A percentile compares a stretch with the other conserved stretches of the same genome.
Evolutionary conservation across 2,797 vertebrate species (phyloP).

Genomic region (Pantherophis vulpinus): DNA sequence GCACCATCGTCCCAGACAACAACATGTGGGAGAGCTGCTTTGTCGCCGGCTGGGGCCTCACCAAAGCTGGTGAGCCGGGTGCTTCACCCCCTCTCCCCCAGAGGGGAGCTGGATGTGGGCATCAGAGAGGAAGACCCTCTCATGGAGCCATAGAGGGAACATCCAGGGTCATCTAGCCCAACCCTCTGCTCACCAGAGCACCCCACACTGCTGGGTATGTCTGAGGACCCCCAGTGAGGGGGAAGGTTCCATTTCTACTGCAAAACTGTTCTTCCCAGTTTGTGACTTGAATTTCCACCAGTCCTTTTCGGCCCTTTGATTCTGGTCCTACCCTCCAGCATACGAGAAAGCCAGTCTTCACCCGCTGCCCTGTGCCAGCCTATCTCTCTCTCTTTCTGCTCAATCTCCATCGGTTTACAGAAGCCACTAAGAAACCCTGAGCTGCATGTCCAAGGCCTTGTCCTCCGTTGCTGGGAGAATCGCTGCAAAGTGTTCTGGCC

Average conservation of each 20-base stretch:
- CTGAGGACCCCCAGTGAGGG: neutral
- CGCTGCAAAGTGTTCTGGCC: too few species aligned
- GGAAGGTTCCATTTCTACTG: neutral
- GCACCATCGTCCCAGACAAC: constrained; percentile 47
- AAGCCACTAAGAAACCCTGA: too few species aligned
- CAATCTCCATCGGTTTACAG: too few species aligned
- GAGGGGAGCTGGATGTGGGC: neutral
- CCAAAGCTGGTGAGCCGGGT: neutral
- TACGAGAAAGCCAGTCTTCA: too few species aligned
- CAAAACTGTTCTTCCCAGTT: too few species aligned
- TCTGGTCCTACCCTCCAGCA: neutral
- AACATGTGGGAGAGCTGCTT: constrained; percentile 50
- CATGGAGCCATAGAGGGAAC: neutral
- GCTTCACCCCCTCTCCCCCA: neutral
- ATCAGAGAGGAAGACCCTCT: neutral
- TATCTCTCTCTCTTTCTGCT: too few species aligned
- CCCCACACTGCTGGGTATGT: neutral
- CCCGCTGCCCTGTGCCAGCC: too few species aligned
- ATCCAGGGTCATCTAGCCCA: neutral
- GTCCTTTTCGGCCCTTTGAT: neutral
- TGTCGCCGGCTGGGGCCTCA: constrained; percentile 67
- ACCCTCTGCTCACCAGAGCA: neutral
- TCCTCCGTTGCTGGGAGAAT: too few species aligned
- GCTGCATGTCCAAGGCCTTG: too few species aligned
- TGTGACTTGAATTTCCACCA: neutral